Percentiles rank a stretch among this genome's conserved stretches.
phyloP scores from a whole-genome alignment of 1,140 invertebrate species.

The Thaumatotibia leucotreta region DNA sequence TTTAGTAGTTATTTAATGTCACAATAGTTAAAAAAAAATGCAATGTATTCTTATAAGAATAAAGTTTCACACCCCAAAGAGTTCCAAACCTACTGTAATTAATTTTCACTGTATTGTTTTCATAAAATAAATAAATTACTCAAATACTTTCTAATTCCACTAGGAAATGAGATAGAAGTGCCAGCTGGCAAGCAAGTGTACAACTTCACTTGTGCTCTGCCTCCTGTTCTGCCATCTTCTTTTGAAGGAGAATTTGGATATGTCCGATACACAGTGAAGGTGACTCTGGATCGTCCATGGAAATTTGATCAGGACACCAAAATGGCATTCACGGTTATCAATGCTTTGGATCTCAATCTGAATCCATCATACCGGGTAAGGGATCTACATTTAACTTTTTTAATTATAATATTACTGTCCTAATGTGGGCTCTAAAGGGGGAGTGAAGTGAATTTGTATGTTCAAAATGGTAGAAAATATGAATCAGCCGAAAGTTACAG shows the following conservation, averaged over 20 bases:
- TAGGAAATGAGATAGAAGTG: slow-evolving; percentile 83
- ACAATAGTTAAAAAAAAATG: too few relatives aligned
- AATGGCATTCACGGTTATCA: slow-evolving; percentile 89
- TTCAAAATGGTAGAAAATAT: too few relatives aligned
- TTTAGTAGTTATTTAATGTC: too few relatives aligned
- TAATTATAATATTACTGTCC: too few relatives aligned
- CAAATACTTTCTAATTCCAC: slow-evolving; percentile 20
- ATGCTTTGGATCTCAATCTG: slow-evolving; percentile 89
- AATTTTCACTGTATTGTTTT: too few relatives aligned
- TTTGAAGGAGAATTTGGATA: slow-evolving; percentile 90
- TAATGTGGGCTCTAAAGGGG: too few relatives aligned
- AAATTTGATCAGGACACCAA: slow-evolving; percentile 92
- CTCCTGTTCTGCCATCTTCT: slow-evolving; percentile 85
- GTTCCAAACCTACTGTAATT: too few relatives aligned
- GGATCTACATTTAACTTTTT: too few relatives aligned
- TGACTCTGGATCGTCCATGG: slow-evolving; percentile 90
- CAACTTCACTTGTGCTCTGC: slow-evolving; percentile 83
- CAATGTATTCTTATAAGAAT: too few relatives aligned
- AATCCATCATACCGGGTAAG: slow-evolving; percentile 77
- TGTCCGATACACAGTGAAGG: slow-evolving; percentile 89
- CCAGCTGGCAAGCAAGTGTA: slow-evolving; percentile 83
- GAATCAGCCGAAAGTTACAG: too few relatives aligned
- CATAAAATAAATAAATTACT: neutral
- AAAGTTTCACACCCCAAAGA: too few relatives aligned
- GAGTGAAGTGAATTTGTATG: too few relatives aligned